Evolutionary conservation across 2,888 invertebrate species (phyloP), one percentile per base, ranked within the genome.

Genomic region (Chloromyia formosa): DNA sequence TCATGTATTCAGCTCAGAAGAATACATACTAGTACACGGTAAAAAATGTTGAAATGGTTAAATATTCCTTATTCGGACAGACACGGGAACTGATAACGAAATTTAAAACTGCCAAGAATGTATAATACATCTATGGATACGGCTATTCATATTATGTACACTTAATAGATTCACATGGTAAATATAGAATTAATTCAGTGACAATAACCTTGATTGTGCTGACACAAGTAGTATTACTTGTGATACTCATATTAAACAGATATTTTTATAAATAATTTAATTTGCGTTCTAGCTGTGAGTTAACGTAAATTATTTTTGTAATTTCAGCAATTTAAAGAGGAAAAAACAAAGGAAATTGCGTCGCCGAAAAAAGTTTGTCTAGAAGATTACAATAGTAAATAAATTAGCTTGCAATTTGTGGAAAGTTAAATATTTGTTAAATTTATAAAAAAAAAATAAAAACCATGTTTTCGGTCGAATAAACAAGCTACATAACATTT

Each of bases 31-130:
- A n/a, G 27, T 35, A 35, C 27, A 35, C 7, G 2, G 2, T 4
- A 62, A 62, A 16, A 62, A 62, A n/a, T 62, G 62, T 40, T 35
- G 40, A 62, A 40, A 62, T 62, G 35, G 62, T 62, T 40, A 62
- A 62, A 40, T 16, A 18, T 14, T 23, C 10, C n/a, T 60, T 20
- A 14, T 12, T 22, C 62, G 40, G 7, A 35, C 7, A 35, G 27
- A 62, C 16, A 62, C 62, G 40, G 40, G 62, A 62, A 62, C 35
- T 62, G 62, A 62, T 62, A 62, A 62, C 62, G 62, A 62, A 62
- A 62, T 62, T 62, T 27, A 62, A 62, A 35, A 62, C 60, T 4
- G 27, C 27, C 60, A 60, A 14, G 14, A n/a, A 27, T 35, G 27
- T 35, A 35, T 35, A n/a, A 7, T 35, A 35, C 27, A 2, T 35